These are phyloP conservation scores for Orchestes rusci DNA, from an alignment of 2,888 invertebrate genomes.

Conservation along the genomic window DNA sequence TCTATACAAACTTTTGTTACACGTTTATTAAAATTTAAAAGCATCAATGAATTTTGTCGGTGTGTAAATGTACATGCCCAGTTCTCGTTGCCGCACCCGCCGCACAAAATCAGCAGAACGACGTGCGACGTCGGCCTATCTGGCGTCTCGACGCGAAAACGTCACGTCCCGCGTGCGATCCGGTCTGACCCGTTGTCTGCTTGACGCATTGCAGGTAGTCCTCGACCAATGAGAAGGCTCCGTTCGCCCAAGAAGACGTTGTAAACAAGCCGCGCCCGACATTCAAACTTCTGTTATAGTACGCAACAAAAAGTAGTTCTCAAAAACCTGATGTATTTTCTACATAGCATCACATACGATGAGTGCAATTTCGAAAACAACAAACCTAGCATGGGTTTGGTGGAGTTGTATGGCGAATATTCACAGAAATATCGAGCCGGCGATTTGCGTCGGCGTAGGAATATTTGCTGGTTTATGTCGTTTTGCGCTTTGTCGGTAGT, in stretches of 20 bases:
- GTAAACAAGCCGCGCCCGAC: slow-evolving; percentile 69
- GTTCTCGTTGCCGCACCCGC: slow-evolving; percentile 40
- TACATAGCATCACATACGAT: too few species aligned
- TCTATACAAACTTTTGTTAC: too few species aligned
- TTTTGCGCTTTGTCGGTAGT: slow-evolving; percentile 43
- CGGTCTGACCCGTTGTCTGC: slow-evolving; percentile 38
- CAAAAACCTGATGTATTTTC: neutral
- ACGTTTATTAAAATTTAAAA: too few species aligned
- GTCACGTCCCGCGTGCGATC: slow-evolving; percentile 37
- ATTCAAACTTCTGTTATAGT: slow-evolving; percentile 55
- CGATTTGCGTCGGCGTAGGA: slow-evolving; percentile 38
- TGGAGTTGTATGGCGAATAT: neutral
- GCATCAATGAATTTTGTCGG: too few species aligned
- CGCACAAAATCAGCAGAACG: slow-evolving; percentile 36
- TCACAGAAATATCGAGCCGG: slow-evolving; percentile 1
- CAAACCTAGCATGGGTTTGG: too few species aligned
- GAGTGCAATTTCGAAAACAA: too few species aligned
- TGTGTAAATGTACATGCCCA: slow-evolving; percentile 27
- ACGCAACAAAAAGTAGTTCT: slow-evolving; percentile 53
- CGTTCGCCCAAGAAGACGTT: slow-evolving; percentile 50
- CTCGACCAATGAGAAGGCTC: slow-evolving; percentile 67
- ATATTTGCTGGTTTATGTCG: slow-evolving; percentile 45
- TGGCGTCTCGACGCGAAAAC: slow-evolving; percentile 32
- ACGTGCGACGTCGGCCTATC: slow-evolving; percentile 26
- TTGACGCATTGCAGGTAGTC: slow-evolving; percentile 85